Evolutionary conservation across 2,888 invertebrate species (phyloP).

Genomic region (Caenorhabditis auriculariae): DNA sequence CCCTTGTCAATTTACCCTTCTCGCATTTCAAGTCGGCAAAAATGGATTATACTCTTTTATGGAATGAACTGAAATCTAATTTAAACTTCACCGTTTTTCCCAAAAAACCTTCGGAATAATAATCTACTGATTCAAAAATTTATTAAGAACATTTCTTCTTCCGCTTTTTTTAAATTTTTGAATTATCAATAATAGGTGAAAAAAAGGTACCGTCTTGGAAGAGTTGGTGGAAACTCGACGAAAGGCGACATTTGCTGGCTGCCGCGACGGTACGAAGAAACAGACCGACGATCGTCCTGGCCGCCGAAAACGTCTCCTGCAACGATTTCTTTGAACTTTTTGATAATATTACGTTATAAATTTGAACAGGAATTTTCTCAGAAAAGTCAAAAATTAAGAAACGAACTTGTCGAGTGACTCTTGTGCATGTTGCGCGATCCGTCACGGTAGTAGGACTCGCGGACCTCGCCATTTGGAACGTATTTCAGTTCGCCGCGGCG

Average conservation of each 20-base stretch:
- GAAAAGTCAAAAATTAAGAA: too few relatives aligned
- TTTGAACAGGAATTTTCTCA: too few relatives aligned
- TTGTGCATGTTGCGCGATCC: slow-evolving; percentile 51
- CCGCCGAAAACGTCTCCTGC: slow-evolving; percentile 53
- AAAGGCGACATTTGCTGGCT: slow-evolving; percentile 49
- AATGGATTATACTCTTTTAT: too few relatives aligned
- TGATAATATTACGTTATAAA: too few relatives aligned
- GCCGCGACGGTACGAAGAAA: slow-evolving; percentile 45
- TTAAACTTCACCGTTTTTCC: too few relatives aligned
- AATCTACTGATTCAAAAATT: too few relatives aligned
- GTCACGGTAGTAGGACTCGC: slow-evolving; percentile 32
- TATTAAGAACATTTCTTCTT: neutral
- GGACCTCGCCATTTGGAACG: slow-evolving; percentile 60
- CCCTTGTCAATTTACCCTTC: too few relatives aligned
- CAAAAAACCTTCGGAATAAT: too few relatives aligned
- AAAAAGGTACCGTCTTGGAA: slow-evolving; percentile 44
- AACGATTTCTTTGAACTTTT: neutral
- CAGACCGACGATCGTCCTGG: slow-evolving; percentile 39
- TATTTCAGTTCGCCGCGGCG: slow-evolving; percentile 59
- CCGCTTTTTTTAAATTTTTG: neutral
- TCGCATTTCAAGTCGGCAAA: too few relatives aligned
- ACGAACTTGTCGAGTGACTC: slow-evolving; percentile 57
- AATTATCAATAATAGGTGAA: neutral
- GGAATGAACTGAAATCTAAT: too few relatives aligned
- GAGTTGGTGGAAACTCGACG: slow-evolving; percentile 63